Conservation (phyloP, 2,113 vertebrate species). For the Mustela nigripes region DNA sequence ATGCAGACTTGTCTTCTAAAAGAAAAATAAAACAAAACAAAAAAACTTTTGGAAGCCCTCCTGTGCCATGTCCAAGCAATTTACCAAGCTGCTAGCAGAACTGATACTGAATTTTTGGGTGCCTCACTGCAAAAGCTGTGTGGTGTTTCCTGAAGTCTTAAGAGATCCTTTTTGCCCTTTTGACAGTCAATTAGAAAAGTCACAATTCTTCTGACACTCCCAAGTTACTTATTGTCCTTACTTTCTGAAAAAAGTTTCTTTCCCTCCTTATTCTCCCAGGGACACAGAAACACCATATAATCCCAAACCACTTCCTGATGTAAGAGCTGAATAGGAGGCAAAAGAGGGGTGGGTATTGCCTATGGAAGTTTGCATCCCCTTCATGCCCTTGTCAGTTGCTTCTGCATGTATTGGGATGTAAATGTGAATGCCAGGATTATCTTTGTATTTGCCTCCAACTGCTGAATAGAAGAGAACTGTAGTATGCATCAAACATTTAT, state of each 20-base stretch:
- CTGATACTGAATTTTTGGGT: neutral
- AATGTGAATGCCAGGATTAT: neutral
- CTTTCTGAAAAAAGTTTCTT: neutral
- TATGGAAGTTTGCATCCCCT: neutral
- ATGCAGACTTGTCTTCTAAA: neutral
- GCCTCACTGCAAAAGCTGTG: neutral
- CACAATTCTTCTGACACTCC: neutral
- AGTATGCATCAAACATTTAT: neutral
- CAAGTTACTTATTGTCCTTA: neutral
- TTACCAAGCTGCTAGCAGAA: neutral
- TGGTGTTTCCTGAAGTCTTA: neutral
- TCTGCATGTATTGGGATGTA: neutral
- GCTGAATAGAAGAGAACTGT: neutral
- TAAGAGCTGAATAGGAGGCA: neutral
- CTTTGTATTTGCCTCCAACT: neutral
- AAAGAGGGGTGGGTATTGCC: rapidly evolving
- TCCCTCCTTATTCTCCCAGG: neutral
- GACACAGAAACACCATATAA: neutral
- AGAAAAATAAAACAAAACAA: neutral
- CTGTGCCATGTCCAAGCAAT: neutral
- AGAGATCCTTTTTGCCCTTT: neutral
- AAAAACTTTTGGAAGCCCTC: neutral
- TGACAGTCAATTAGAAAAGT: neutral
- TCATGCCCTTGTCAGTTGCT: neutral
- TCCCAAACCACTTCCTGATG: neutral